Evolutionary conservation across 2,797 vertebrate genomes (phyloP), one percentile per base, ranked within the genome.

Genomic region (Labeo calbasu): DNA sequence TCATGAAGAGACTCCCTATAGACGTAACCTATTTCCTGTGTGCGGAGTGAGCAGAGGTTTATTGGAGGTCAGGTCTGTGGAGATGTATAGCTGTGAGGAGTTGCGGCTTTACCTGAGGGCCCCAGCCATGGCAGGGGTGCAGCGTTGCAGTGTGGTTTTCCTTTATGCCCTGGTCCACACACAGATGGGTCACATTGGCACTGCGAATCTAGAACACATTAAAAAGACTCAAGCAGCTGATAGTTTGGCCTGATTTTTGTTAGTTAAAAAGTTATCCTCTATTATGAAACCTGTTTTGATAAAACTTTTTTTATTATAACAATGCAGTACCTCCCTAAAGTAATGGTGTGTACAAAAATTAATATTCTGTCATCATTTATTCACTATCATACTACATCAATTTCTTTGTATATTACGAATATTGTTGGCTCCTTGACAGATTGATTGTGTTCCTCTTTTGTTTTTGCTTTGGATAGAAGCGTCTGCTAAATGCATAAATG

Each of bases 121-220:
- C 96, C 97, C 96, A 98, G 55, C 97, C 98, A 0, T 99, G 98
- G 90, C 98, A 99, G 0, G 98, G 98, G 91, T 99, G 97, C 89
- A 99, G 77, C 5, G 96, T 98, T 65, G 96, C 98, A 0, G 97
- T 98, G 93, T 99, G 97, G 93, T 99, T 99, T 93, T 98, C 97
- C 90, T 96, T 96, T 0, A 95, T 92, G 0, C 98, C 98, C 92
- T 99, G 98, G 92, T 99, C 98, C 90, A 99, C 90, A 87, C 98
- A 99, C 85, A 99, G 94, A 0, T 99, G 97, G 88, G 95, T 97
- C 0, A 94, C 96, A 87, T 97, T 97, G 86, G 95, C 96, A 93
- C 98, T 99, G 80, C 96, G 96, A 55, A 98, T 95, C 98, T 99
- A 93, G n/a, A 59, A 90, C 48, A 15, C 82, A 23, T 89, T 77